Base-by-base conservation (phyloP, 2,797 vertebrate genomes). In the Sciaenops ocellatus region DNA sequence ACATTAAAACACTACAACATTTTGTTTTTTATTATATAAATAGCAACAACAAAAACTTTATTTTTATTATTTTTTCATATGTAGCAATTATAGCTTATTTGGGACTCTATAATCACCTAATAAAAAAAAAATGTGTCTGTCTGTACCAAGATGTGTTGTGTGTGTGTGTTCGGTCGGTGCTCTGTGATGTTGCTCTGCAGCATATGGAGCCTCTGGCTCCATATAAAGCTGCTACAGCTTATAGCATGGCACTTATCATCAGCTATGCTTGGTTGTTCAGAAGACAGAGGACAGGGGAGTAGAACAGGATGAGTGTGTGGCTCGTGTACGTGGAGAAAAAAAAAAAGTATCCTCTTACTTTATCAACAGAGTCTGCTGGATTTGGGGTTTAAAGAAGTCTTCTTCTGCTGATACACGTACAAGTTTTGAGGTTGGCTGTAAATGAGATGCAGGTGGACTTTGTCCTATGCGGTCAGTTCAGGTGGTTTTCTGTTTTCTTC, bases 181-280 rank as follows among this genome's bases (percentile, higher is more conserved):
- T 73, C 22, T 44, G n/a, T 20, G 5, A 16, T 76, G 76, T 76
- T 83, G 77, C 73, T 77, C 44, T 3, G 78, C 67, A 73, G 67
- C 83, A 83, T 79, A 82, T 81, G 78, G 81, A 78, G 70, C 59
- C 56, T 82, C 76, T 66, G 54, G 77, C n/a, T n/a, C n/a, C n/a
- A n/a, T n/a, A n/a, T 65, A 26, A 80, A 28, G 30, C 66, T 71
- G 76, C 79, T 60, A 67, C 52, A 9, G 62, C 71, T 83, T 69
- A 79, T 79, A 80, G 66, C 61, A 72, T 85, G 76, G 89, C 88
- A 88, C 84, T 90, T 85, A 85, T 72, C 79, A 85, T 90, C 84
- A 85, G 71, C 64, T 66, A 84, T 83, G 87, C 74, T 69, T 80
- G 75, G 71, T 67, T 85, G 80, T 89, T 74, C 73, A 85, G 75